phyloP scores from a whole-genome alignment of 1,140 invertebrate species.

The Hermetia illucens region DNA sequence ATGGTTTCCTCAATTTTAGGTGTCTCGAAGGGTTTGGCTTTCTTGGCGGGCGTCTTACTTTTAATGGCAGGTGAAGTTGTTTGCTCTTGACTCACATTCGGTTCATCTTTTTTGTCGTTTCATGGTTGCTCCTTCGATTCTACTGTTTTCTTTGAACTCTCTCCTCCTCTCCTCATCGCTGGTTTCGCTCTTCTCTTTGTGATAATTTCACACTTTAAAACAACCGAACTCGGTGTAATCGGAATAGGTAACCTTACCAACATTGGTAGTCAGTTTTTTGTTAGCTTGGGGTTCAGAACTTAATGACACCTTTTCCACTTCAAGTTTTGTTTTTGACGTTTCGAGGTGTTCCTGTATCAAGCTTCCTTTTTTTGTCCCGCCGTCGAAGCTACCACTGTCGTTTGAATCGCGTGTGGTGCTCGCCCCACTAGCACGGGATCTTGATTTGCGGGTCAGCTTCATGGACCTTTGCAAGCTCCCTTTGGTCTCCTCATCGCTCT shows the following conservation, averaged over 20 bases:
- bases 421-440: background rate
- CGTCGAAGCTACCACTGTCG: background rate
- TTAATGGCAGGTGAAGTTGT: background rate
- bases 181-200: background rate
- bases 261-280: too few species aligned
- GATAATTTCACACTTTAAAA: too few species aligned
- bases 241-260: too few species aligned
- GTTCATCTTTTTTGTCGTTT: background rate
- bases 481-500: constrained; percentile 23
- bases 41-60: background rate
- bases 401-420: background rate
- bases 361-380: too few species aligned
- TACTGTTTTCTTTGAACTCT: constrained; percentile 4
- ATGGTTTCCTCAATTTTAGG: constrained; percentile 17
- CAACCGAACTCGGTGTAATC: too few species aligned
- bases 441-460: constrained; percentile 16
- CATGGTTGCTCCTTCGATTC: constrained; percentile 3
- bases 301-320: too few species aligned
- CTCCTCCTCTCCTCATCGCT: background rate
- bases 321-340: too few species aligned
- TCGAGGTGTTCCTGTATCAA: too few species aligned
- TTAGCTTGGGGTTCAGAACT: too few species aligned
- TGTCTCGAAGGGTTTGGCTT: background rate
- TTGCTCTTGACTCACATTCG: background rate
- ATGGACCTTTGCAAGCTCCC: constrained; percentile 16